A percentile compares a stretch with the other conserved stretches of the same genome.
phyloP scores from a whole-genome alignment of 1,140 invertebrate species.

The Xylocopa sonorina region DNA sequence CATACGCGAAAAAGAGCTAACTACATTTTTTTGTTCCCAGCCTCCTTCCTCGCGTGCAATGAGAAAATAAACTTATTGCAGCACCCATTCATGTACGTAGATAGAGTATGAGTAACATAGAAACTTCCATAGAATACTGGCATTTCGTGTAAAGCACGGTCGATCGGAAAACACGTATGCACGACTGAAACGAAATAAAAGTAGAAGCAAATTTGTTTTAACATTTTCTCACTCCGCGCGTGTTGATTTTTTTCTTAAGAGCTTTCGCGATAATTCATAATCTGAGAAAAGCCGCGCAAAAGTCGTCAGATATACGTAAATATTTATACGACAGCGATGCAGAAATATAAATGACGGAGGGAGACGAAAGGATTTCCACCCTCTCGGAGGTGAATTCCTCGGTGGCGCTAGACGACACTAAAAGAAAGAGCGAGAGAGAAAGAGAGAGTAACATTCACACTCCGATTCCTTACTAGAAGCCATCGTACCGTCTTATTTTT shows the following conservation, averaged over 20 bases:
- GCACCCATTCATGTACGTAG: too few relatives aligned
- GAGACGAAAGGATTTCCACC: conserved; percentile 18
- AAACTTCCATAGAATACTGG: too few relatives aligned
- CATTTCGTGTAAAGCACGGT: too few relatives aligned
- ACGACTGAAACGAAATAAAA: not conserved
- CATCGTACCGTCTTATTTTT: conserved; percentile 9
- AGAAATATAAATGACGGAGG: conserved; percentile 18
- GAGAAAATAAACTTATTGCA: not conserved
- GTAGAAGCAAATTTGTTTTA: too few relatives aligned
- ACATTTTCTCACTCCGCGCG: too few relatives aligned
- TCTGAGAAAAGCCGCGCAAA: too few relatives aligned
- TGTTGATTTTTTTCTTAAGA: too few relatives aligned
- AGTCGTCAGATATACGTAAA: too few relatives aligned
- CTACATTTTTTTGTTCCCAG: not conserved
- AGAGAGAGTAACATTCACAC: not conserved
- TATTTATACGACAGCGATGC: conserved; percentile 59
- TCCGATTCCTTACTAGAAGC: not conserved
- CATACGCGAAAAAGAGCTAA: conserved; percentile 5
- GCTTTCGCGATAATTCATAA: too few relatives aligned
- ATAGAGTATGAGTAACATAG: not conserved
- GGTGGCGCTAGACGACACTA: not conserved
- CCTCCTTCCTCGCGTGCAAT: not conserved
- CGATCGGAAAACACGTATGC: not conserved
- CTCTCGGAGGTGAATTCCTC: conserved; percentile 22
- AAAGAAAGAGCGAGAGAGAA: too few relatives aligned